Evolutionary conservation across 2,113 vertebrate genomes (phyloP).

Genomic region (Otocyon megalotis): DNA sequence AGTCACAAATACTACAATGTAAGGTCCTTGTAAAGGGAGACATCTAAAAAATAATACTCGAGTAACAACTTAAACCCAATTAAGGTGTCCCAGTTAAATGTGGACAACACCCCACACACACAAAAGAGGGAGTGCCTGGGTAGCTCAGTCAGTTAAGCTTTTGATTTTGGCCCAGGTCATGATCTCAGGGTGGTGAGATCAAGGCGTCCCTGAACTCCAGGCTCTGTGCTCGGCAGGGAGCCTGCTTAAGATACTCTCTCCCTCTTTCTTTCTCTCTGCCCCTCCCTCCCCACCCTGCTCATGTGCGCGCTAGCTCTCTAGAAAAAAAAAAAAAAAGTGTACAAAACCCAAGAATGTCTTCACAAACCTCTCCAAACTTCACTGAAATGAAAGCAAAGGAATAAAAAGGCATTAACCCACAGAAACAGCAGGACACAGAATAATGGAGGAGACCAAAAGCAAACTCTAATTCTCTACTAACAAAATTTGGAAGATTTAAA

Average conservation of each 20-base stretch:
- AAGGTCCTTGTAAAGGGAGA: neutral
- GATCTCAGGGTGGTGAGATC: neutral
- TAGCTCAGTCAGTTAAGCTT: too few relatives aligned
- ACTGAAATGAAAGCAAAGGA: constrained; percentile 34
- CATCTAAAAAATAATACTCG: constrained; percentile 20
- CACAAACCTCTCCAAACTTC: neutral
- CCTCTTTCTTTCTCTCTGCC: neutral
- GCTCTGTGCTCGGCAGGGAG: neutral
- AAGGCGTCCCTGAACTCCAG: neutral
- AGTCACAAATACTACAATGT: neutral
- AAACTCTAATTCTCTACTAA: neutral
- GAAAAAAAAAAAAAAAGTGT: neutral
- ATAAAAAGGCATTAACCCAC: neutral
- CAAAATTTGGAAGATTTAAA: neutral
- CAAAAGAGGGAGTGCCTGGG: neutral
- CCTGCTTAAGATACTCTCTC: neutral
- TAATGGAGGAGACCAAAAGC: neutral
- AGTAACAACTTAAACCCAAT: constrained; percentile 40
- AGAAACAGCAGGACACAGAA: neutral
- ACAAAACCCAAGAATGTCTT: constrained; percentile 1
- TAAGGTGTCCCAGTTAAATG: neutral
- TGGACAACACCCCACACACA: neutral
- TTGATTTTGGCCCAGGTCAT: neutral
- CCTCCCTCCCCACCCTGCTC: neutral
- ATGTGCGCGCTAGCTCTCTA: neutral